A percentile compares a stretch with the other conserved stretches of the same genome.
These are phyloP conservation scores for Prosopocoilus inquinatus DNA, from an alignment of 2,888 invertebrate genomes.

Conservation along the genomic window DNA sequence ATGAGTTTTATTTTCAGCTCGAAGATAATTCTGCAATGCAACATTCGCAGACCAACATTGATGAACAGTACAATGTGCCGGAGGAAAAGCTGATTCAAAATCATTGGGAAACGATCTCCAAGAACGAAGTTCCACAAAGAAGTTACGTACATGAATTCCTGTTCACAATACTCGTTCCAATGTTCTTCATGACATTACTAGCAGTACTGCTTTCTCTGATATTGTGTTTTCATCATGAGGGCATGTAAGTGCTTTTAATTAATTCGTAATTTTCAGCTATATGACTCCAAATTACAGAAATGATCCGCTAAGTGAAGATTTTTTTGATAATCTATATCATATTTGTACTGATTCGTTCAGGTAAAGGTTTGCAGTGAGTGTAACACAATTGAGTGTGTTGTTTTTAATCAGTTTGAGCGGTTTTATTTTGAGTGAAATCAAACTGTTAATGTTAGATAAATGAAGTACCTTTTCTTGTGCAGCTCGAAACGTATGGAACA, in stretches of 20 bases:
- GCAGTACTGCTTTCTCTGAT: constrained; percentile 68
- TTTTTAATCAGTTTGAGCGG: neutral
- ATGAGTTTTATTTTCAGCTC: constrained; percentile 40
- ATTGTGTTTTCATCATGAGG: constrained; percentile 73
- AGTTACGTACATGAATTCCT: constrained; percentile 69
- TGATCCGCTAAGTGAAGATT: constrained; percentile 65
- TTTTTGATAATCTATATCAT: constrained; percentile 69
- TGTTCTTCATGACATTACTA: constrained; percentile 64
- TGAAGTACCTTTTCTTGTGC: constrained; percentile 4
- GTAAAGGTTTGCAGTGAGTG: constrained; percentile 35
- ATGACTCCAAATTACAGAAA: constrained; percentile 54
- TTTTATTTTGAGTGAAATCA: neutral
- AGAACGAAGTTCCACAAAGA: constrained; percentile 62
- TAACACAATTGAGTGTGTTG: neutral
- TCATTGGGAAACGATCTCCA: constrained; percentile 63
- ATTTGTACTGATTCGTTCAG: constrained; percentile 64
- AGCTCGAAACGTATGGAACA: constrained; percentile 48
- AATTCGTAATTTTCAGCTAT: constrained; percentile 4
- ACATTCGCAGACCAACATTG: constrained; percentile 44
- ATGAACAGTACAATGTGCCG: constrained; percentile 43
- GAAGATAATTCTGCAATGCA: constrained; percentile 45
- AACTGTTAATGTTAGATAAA: neutral
- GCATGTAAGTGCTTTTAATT: constrained; percentile 64
- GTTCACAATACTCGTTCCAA: constrained; percentile 69
- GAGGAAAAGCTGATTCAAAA: constrained; percentile 48